Base-by-base conservation (phyloP, 2,888 invertebrate species). In the Hypolimnas misippus region DNA sequence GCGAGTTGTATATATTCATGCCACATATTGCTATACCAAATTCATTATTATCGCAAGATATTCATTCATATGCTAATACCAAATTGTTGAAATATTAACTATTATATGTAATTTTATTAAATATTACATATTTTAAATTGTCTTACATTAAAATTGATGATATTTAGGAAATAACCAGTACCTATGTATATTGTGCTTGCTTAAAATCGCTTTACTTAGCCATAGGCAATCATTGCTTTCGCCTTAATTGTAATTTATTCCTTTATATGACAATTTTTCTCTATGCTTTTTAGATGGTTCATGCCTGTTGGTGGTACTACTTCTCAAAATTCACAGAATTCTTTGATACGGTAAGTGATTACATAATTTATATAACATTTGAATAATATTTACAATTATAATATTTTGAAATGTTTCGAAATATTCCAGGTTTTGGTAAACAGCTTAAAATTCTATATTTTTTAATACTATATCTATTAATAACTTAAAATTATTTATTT, bases 311-410 rank as follows among this genome's bases (percentile, higher is more conserved):
- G 98, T 97, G 97, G 97, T 98, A 98, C 89, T 98, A 96, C 88
- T 96, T 98, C 86, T 98, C 98, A 59, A 98, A 98, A 89, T 98
- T 98, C 91, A 97, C 98, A 74, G 98, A 98, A 90, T 97, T 98
- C 86, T 94, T 98, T 89, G 98, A 98, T 90, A 98, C 98, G 89
- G 98, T 98, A 90, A 95, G 96, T 93, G 25, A 14, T 38, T 6
- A 14, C 3, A 6, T 46, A 8, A 17, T 1, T 19, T 46, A 33
- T 3, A 21, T 40, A 44, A 3, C 8, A 7, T 14, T 42, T 42
- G n/a, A n/a, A n/a, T n/a, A n/a, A n/a, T n/a, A n/a, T n/a, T n/a
- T n/a, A n/a, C n/a, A n/a, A n/a, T n/a, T n/a, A n/a, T n/a, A n/a
- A 31, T n/a, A 29, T n/a, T 21, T 51, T 51, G n/a, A n/a, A 31